A percentile compares a stretch with the other conserved stretches of the same genome.
Conservation (phyloP, 2,113 vertebrate genomes). For the Rhinopomastus cyanomelas region DNA sequence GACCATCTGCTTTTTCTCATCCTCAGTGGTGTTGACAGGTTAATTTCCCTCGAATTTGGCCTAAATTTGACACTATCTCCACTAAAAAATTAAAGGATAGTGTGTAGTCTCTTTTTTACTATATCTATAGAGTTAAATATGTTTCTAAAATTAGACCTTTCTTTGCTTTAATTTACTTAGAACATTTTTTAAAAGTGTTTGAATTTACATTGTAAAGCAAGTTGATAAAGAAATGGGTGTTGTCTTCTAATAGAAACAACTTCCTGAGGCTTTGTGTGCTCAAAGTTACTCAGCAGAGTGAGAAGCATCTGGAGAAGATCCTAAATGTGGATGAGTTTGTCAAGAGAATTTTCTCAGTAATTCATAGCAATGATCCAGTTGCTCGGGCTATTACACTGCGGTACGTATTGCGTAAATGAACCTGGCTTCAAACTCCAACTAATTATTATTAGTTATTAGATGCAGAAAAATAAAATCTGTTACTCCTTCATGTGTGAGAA, state of each 20-base stretch:
- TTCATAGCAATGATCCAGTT: slow-evolving; percentile 97
- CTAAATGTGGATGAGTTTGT: slow-evolving; percentile 98
- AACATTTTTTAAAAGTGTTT: neutral
- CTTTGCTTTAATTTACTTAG: neutral
- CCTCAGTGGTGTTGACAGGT: rapidly evolving
- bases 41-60: neutral
- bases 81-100: neutral
- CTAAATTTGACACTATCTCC: neutral
- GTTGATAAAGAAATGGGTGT: neutral
- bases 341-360: slow-evolving; percentile 96
- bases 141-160: neutral
- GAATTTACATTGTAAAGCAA: neutral
- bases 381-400: slow-evolving; percentile 95
- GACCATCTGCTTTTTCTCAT: rapidly evolving
- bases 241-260: slow-evolving; percentile 85
- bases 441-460: neutral
- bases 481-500: neutral
- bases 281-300: slow-evolving; percentile 97
- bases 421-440: neutral
- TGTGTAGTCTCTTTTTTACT: neutral
- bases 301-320: slow-evolving; percentile 98
- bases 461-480: neutral
- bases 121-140: rapidly evolving
- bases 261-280: slow-evolving; percentile 95
- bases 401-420: slow-evolving; percentile 59